These are phyloP conservation scores for Eremobia ochroleuca DNA, from an alignment of 2,888 invertebrate genomes.

Conservation along the genomic window DNA sequence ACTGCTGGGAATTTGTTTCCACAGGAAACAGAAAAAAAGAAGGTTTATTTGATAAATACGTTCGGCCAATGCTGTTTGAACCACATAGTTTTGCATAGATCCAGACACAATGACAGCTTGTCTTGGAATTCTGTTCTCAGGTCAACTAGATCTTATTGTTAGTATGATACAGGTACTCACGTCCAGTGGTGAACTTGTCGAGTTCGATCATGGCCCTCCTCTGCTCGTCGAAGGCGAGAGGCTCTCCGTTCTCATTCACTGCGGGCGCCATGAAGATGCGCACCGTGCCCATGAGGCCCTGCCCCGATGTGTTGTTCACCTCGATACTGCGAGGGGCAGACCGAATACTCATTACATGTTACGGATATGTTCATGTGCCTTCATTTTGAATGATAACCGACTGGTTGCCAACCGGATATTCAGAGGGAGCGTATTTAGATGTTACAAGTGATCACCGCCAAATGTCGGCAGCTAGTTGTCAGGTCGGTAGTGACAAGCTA, in stretches of 20 bases:
- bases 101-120: not conserved
- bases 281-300: constrained; percentile 91
- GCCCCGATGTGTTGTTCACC: constrained; percentile 90
- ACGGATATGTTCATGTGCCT: too few species aligned
- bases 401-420: too few species aligned
- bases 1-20: not conserved
- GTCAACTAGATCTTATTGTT: not conserved
- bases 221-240: constrained; percentile 86
- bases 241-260: constrained; percentile 86
- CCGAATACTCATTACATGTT: too few species aligned
- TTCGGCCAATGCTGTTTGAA: not conserved
- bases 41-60: too few species aligned
- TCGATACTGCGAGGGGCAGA: constrained; percentile 81
- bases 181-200: constrained; percentile 92
- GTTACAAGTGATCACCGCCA: too few species aligned
- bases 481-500: not conserved
- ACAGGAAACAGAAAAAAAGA: not conserved
- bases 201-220: constrained; percentile 93
- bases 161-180: constrained; percentile 43
- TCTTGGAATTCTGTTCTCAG: not conserved
- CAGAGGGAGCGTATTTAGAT: too few species aligned
- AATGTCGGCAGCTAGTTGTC: too few species aligned
- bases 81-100: not conserved
- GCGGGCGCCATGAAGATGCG: constrained; percentile 94
- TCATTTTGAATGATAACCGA: too few species aligned